Base-by-base conservation (phyloP, 2,113 vertebrate genomes). In the Oryzias melastigma region DNA sequence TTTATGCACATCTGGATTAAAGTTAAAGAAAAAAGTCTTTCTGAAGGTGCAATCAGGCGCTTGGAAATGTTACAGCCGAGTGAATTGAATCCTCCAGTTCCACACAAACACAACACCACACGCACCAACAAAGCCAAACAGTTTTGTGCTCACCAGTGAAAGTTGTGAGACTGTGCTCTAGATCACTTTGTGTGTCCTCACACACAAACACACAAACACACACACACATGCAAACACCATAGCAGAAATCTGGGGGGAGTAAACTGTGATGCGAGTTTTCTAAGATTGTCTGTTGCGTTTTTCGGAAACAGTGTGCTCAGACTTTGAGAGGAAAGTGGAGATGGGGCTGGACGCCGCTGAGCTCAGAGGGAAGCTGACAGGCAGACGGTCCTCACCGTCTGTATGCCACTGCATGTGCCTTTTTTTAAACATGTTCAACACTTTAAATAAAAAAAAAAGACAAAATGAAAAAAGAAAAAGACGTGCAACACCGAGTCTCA, bases 251-350 rank as follows among this genome's bases (percentile, higher is more conserved):
- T 78, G 78, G 76, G 76, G 27, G 78, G 80, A 84, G 87, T 88
- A 86, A 89, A 85, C 82, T 87, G 84, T 78, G 85, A 88, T 79
- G 78, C 35, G 48, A 73, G 88, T 85, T 78, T 83, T 87, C 70
- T 72, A 88, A 84, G 91, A 92, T 92, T 92, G 91, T 92, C 91
- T 92, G 89, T 89, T 90, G 90, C 89, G 84, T 89, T 77, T 84
- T 89, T 87, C 84, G 68, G 65, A 81, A 78, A 74, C 81, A 71
- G 65, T 71, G 71, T 81, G 65, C 74, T 72, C 58, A 74, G 77
- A 62, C 66, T 4, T 51, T 59, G 58, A 58, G 71, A 55, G 14
- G 22, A 44, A 62, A 61, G 68, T 58, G 40, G 69, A 76, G 70
- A 75, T 51, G 66, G n/a, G 55, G 62, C 41, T 55, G 51, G 67